phyloP scores from a whole-genome alignment of 2,888 invertebrate species.

The Cinara cedri region DNA sequence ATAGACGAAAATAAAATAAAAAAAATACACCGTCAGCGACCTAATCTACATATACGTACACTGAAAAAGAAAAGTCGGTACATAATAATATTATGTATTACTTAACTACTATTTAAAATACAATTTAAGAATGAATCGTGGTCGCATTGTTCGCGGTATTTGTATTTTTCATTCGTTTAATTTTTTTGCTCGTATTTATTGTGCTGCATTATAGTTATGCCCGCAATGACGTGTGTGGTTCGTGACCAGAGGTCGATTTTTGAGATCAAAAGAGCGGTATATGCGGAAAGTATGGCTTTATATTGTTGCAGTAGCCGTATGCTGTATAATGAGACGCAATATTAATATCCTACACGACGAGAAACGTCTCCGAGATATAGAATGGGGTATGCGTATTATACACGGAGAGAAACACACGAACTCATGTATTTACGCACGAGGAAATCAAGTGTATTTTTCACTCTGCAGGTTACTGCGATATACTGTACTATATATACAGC shows the following conservation, averaged over 20 bases:
- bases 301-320: neutral
- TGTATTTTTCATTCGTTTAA: neutral
- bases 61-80: slow-evolving; percentile 9
- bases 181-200: neutral
- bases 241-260: slow-evolving; percentile 52
- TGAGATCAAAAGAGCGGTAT: slow-evolving; percentile 39
- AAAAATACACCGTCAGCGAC: no score
- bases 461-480: neutral
- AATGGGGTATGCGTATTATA: neutral
- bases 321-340: neutral
- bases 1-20: no score
- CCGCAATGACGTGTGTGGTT: slow-evolving; percentile 43
- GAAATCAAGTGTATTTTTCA: neutral
- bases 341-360: slow-evolving; percentile 25
- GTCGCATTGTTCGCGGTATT: slow-evolving; percentile 30
- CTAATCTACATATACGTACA: neutral
- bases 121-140: slow-evolving; percentile 54
- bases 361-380: neutral
- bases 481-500: no score
- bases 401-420: neutral
- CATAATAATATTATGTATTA: no score
- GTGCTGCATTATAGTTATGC: neutral
- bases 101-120: slow-evolving; percentile 29
- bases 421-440: slow-evolving; percentile 5
- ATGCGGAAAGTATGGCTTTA: slow-evolving; percentile 11